A percentile compares a stretch with the other conserved stretches of the same genome.
phyloP scores from a whole-genome alignment of 1,140 invertebrate species.

The Spodoptera litura region DNA sequence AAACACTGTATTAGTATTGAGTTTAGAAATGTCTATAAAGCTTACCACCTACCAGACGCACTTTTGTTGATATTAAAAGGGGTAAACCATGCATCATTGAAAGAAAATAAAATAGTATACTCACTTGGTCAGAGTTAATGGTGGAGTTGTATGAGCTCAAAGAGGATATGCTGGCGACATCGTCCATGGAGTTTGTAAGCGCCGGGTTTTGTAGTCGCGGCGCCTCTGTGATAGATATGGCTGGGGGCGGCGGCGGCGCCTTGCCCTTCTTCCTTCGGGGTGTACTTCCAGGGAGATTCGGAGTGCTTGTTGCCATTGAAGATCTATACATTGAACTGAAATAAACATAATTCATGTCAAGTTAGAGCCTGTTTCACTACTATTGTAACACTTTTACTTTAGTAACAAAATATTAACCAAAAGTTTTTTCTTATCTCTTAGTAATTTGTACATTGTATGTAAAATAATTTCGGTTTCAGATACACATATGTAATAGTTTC shows the following conservation, averaged over 20 bases:
- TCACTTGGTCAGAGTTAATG: constrained; percentile 75
- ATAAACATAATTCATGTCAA: background rate
- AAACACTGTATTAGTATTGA: too few relatives aligned
- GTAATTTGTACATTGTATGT: too few relatives aligned
- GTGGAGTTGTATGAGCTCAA: constrained; percentile 78
- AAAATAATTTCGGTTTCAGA: too few relatives aligned
- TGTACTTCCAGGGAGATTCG: constrained; percentile 76
- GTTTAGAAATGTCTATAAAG: too few relatives aligned
- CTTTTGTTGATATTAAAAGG: too few relatives aligned
- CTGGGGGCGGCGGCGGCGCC: constrained; percentile 72
- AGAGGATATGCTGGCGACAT: constrained; percentile 79
- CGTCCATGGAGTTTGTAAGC: constrained; percentile 73
- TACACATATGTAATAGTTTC: background rate
- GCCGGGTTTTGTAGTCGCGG: constrained; percentile 55
- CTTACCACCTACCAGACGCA: too few relatives aligned
- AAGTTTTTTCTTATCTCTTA: too few relatives aligned
- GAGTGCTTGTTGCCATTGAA: constrained; percentile 76
- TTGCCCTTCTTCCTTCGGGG: constrained; percentile 74
- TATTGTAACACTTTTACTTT: background rate
- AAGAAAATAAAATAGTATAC: background rate
- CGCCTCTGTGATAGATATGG: constrained; percentile 49
- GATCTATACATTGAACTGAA: constrained; percentile 72
- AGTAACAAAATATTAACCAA: too few relatives aligned
- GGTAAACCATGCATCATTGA: background rate
- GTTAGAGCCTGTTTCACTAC: too few relatives aligned